Evolutionary conservation across 2,113 vertebrate species (phyloP), one percentile per base, ranked within the genome.

Genomic region (Rhineura floridana): DNA sequence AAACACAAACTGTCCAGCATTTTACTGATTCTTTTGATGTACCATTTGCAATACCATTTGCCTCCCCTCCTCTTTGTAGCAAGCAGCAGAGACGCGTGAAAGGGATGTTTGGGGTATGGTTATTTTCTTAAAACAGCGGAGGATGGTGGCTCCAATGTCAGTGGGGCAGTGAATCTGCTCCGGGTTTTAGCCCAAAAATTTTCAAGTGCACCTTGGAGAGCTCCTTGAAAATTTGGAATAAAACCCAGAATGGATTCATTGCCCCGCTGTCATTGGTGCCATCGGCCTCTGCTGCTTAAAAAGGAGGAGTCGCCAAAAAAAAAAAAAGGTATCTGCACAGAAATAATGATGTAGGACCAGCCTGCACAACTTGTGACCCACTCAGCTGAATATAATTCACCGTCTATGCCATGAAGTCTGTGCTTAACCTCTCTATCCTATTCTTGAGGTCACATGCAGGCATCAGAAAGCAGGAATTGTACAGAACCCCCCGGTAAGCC

Each of bases 231-330:
- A n/a, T n/a, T n/a, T n/a, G n/a, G n/a, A n/a, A n/a, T n/a, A n/a
- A n/a, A n/a, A n/a, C n/a, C n/a, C n/a, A n/a, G n/a, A n/a, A n/a
- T n/a, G n/a, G n/a, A n/a, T n/a, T n/a, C n/a, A n/a, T n/a, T n/a
- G n/a, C n/a, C n/a, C n/a, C n/a, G n/a, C n/a, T n/a, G n/a, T n/a
- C n/a, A n/a, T n/a, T n/a, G n/a, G n/a, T n/a, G n/a, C 63, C 63
- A 65, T 65, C 63, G 21, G 23, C 28, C 65, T 67, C 65, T 30
- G 65, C 65, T 67, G 28, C 25, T 65, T 6, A 21, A 30, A 76
- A 85, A 72, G 30, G n/a, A 89, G 95, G 95, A 95, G 81, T 82
- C 94, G 84, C 92, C 84, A 93, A 92, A 93, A 86, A 95, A 92
- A 75, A 67, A 73, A 94, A 87, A 84, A 39, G 69, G 94, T 87